These are phyloP conservation scores for Frankliniella intonsa DNA, from an alignment of 2,888 invertebrate species.

Conservation along the genomic window DNA sequence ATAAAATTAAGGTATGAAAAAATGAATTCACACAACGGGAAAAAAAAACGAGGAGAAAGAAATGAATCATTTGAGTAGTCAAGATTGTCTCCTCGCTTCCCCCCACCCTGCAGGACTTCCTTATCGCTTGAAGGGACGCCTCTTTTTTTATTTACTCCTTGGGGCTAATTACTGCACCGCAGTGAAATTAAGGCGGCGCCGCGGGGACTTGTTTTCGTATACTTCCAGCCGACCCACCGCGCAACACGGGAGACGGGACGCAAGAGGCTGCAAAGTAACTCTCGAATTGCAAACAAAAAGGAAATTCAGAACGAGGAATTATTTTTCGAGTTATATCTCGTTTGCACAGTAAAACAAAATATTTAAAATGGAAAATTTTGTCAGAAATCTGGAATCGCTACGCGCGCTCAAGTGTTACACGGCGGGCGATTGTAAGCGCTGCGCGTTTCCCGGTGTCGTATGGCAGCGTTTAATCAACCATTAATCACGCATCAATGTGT, in stretches of 20 bases:
- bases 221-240: neutral
- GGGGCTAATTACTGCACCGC: neutral
- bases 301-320: neutral
- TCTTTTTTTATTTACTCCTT: neutral
- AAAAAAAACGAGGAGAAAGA: neutral
- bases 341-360: neutral
- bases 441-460: neutral
- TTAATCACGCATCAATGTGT: slow-evolving; percentile 17
- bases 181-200: neutral
- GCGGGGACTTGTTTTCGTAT: neutral
- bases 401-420: neutral
- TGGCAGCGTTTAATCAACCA: neutral
- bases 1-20: slow-evolving; percentile 1
- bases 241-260: no score
- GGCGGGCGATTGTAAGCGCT: no score
- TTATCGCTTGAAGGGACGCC: neutral
- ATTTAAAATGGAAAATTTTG: neutral
- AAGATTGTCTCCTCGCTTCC: neutral
- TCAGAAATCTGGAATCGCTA: neutral
- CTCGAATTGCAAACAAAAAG: neutral
- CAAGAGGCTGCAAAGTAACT: no score
- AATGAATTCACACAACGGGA: neutral
- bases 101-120: neutral
- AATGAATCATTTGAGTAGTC: slow-evolving; percentile 20
- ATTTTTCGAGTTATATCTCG: neutral